Evolutionary conservation across 2,797 vertebrate species (phyloP), one percentile per base, ranked within the genome.

Genomic region (Sebastes hubbsi): DNA sequence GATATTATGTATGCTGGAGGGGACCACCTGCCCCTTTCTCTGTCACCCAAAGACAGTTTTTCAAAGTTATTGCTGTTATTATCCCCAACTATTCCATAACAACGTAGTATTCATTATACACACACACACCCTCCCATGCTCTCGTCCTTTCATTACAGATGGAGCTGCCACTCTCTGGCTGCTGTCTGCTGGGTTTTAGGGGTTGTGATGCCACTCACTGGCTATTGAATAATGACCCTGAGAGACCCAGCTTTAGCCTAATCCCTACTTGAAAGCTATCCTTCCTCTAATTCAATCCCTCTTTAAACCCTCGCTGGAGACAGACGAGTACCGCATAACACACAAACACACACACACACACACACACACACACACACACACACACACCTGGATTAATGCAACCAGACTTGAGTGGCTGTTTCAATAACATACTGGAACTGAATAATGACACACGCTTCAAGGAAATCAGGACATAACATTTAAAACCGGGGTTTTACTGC

Each of bases 261-360:
- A 95, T 94, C 88, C 94, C 81, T 70, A 86, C 85, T 93, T 92
- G 91, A 94, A 95, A 94, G 90, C 86, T 74, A 86, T 84, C 85
- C 86, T 91, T 91, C 89, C 85, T 89, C 89, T 83, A 82, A 88
- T 90, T 90, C 3, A 25, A 83, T 82, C 88, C 85, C 79, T 83
- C 64, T 86, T 90, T 91, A 91, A 93, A 93, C 81, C 91, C 88
- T 77, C 52, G 49, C 86, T 72, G 65, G 78, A 85, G 86, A 91
- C 83, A 64, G 87, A 73, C 66, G 66, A 87, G 84, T 81, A 84
- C 74, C 24, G 20, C 63, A 72, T 63, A 61, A 62, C 27, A 74
- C 70, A 72, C 72, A 75, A 16, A 69, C 46, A 24, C 24, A 24
- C 24, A 24, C 24, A 24, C 24, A 24, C 24, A 24, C 24, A 62